These are phyloP conservation scores for Philopotamus ludificatus DNA, from an alignment of 1,140 invertebrate species.

Conservation along the genomic window DNA sequence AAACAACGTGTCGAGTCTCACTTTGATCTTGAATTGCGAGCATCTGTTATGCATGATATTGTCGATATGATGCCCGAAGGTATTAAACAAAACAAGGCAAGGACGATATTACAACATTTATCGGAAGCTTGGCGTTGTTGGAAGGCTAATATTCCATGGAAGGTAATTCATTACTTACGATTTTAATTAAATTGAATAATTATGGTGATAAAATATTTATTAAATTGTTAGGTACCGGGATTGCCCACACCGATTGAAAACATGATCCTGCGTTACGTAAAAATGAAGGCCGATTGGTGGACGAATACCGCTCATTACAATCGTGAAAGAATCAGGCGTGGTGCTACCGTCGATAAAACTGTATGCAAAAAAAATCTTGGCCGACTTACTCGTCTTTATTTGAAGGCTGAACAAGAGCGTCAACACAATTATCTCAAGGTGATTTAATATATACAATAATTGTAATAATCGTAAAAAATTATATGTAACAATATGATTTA, in stretches of 20 bases:
- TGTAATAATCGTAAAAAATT: slow-evolving; percentile 19
- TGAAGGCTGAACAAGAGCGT: slow-evolving; percentile 98
- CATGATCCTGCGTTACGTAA: slow-evolving; percentile 99
- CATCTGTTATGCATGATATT: slow-evolving; percentile 99
- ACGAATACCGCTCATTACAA: slow-evolving; percentile 99
- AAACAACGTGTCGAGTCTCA: slow-evolving; percentile 99
- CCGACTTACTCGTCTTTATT: slow-evolving; percentile 89
- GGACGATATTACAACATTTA: slow-evolving; percentile 97
- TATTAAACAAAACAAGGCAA: slow-evolving; percentile 99
- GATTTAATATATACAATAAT: slow-evolving; percentile 2
- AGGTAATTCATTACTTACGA: slow-evolving; percentile 58
- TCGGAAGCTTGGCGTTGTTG: slow-evolving; percentile 99
- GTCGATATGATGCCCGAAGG: slow-evolving; percentile 99
- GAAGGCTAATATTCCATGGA: slow-evolving; percentile 99
- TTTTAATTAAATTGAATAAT: background rate
- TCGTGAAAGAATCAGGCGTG: slow-evolving; percentile 89
- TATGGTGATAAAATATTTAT: background rate
- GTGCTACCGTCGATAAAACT: slow-evolving; percentile 97
- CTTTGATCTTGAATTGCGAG: slow-evolving; percentile 97
- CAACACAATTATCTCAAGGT: slow-evolving; percentile 98
- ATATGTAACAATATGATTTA: background rate
- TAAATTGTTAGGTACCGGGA: slow-evolving; percentile 75
- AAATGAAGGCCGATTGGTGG: slow-evolving; percentile 99
- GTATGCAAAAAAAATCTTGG: slow-evolving; percentile 99
- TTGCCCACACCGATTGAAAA: slow-evolving; percentile 99